Conservation (phyloP, 1,140 invertebrate species). For the Oncopodura yosiiana region DNA sequence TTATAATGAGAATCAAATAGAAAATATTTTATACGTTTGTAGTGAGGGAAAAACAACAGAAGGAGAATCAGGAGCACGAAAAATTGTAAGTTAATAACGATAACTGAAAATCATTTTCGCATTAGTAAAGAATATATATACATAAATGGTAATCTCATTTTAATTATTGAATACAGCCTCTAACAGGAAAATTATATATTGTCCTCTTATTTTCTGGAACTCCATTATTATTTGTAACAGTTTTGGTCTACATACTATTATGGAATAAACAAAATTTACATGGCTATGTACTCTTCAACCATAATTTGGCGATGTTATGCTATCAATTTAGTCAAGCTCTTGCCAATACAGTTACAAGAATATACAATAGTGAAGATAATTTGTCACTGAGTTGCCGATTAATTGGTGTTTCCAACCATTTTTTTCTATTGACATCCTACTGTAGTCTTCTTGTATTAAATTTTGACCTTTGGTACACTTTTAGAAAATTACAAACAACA, state of each 20-base stretch:
- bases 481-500: constrained; percentile 14
- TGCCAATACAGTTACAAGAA: not conserved
- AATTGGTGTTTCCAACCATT: constrained; percentile 19
- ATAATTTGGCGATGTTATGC: constrained; percentile 8
- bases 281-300: constrained; percentile 17
- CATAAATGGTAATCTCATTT: too few species aligned
- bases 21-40: too few species aligned
- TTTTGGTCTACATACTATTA: constrained; percentile 12
- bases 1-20: not conserved
- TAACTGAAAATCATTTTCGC: too few species aligned
- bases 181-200: not conserved
- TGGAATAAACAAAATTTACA: constrained; percentile 25
- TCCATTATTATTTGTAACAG: constrained; percentile 16
- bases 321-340: constrained; percentile 6
- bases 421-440: constrained; percentile 27
- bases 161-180: not conserved
- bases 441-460: constrained; percentile 29
- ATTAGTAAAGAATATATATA: too few species aligned
- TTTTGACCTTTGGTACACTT: constrained; percentile 32
- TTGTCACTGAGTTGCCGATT: not conserved
- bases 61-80: too few species aligned
- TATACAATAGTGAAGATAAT: not conserved
- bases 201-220: constrained; percentile 7
- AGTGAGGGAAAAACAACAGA: too few species aligned
- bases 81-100: too few species aligned